Base-by-base conservation (phyloP, 2,888 invertebrate genomes). In the Epinotia nisella region DNA sequence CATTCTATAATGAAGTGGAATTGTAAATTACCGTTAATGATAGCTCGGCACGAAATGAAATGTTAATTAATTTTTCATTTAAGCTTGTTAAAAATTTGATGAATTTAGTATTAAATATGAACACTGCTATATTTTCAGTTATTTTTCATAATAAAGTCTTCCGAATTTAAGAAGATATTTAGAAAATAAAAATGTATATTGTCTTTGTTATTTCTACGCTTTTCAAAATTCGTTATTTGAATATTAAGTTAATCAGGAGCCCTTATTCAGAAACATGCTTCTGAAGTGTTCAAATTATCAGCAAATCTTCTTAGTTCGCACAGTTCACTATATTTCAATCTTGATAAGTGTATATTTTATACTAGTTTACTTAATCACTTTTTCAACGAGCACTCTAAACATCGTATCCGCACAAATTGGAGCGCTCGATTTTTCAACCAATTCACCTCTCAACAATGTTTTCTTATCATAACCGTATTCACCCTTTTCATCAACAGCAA, bases 401-500 rank as follows among this genome's bases (percentile, higher is more conserved):
- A 15, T 59, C 35, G 13, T 62, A 4, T 49, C 24, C 45, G 13
- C 13, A 17, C 55, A 21, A 55, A 65, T 21, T 65, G 53, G 21
- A 29, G 19, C 53, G 19, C 53, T 17, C 41, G 53, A 65, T 53
- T 65, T 66, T 56, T 55, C 41, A 21, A 55, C 55, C 65, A 66
- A 35, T 65, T 19, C 53, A 65, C 35, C n/a, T 55, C 17, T 19
- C 19, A 53, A 70, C 61, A 60, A 49, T 65, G 59, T 66, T 71
- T 66, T 67, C 71, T 71, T 71, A 71, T 67, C 71, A 71, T 67
- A 67, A 71, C 66, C 71, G 29, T 67, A 71, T 71, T 66, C 66
- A 72, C 61, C 73, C 73, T 69, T 73, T 69, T 73, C 69, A 73
- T 72, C 72, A 72, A 62, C 72, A 72, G 67, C 49, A 17, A 41